phyloP scores from a whole-genome alignment of 2,797 vertebrate genomes.

The Jordanella pulchra region DNA sequence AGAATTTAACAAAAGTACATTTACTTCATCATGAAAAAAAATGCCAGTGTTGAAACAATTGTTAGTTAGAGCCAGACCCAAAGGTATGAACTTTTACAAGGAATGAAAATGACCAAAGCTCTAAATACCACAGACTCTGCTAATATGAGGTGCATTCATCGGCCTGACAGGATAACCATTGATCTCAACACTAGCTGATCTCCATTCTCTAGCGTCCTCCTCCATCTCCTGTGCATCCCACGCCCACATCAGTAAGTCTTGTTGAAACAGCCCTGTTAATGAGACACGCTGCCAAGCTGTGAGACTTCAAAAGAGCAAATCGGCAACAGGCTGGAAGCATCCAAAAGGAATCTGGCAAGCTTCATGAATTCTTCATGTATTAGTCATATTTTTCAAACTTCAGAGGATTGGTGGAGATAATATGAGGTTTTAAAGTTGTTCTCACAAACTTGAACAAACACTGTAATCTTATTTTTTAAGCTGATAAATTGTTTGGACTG shows the following conservation, averaged over 20 bases:
- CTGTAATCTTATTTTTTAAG: conserved; percentile 27
- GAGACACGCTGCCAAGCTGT: conserved; percentile 64
- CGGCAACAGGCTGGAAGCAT: conserved; percentile 54
- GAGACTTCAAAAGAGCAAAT: conserved; percentile 68
- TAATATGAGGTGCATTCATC: conserved; percentile 40
- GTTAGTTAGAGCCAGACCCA: background rate
- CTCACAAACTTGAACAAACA: conserved; percentile 12
- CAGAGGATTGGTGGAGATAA: conserved; percentile 32
- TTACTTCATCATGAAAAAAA: too few species aligned
- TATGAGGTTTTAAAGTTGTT: conserved; percentile 34
- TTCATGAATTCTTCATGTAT: conserved; percentile 50
- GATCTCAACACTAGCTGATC: conserved; percentile 70
- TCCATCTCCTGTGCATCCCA: conserved; percentile 30
- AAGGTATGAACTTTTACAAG: conserved; percentile 19
- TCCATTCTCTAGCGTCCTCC: conserved; percentile 48
- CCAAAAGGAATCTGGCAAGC: conserved; percentile 52
- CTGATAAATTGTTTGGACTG: conserved; percentile 1
- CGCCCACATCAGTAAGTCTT: conserved; percentile 50
- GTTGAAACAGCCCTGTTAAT: conserved; percentile 65
- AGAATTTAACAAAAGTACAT: too few species aligned
- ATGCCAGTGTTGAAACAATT: too few species aligned
- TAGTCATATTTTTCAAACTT: conserved; percentile 52
- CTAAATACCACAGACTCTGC: conserved; percentile 37
- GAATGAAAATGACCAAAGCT: conserved; percentile 43
- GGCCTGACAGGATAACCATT: conserved; percentile 72